Evolutionary conservation across 1,140 invertebrate genomes (phyloP).

Genomic region (Drosophila miranda): DNA sequence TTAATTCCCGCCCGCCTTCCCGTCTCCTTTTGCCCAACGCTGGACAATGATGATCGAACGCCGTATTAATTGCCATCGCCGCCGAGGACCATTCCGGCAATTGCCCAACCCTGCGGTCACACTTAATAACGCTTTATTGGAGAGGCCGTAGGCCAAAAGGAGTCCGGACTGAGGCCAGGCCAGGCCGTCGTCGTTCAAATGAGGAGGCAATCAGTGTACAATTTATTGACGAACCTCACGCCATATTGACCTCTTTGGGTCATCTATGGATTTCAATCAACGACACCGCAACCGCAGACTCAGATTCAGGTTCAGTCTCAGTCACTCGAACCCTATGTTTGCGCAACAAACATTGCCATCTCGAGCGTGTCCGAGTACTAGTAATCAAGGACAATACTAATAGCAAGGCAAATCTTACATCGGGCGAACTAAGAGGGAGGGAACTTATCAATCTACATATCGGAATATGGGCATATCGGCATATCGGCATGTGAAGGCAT

Average conservation of each 20-base stretch:
- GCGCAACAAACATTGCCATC: too few relatives aligned
- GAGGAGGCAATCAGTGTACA: slow-evolving; percentile 52
- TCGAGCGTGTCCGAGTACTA: too few relatives aligned
- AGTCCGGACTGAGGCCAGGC: slow-evolving; percentile 21
- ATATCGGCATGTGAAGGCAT: slow-evolving; percentile 24
- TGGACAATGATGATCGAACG: slow-evolving; percentile 28
- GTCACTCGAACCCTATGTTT: too few relatives aligned
- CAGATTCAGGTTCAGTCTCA: slow-evolving; percentile 41
- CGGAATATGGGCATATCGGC: slow-evolving; percentile 12
- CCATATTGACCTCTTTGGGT: slow-evolving; percentile 7
- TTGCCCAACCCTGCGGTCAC: slow-evolving; percentile 54
- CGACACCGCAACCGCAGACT: slow-evolving; percentile 56
- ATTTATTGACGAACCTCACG: slow-evolving; percentile 59
- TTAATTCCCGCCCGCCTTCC: slow-evolving; percentile 44
- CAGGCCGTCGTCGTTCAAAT: slow-evolving; percentile 6
- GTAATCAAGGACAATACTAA: too few relatives aligned
- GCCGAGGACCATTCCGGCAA: slow-evolving; percentile 36
- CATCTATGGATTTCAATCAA: slow-evolving; percentile 63
- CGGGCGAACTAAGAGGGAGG: neutral
- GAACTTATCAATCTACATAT: slow-evolving; percentile 46
- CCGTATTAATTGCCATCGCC: slow-evolving; percentile 60
- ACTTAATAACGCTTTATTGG: slow-evolving; percentile 66
- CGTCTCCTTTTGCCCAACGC: slow-evolving; percentile 36
- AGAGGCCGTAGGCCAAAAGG: slow-evolving; percentile 36
- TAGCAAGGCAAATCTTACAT: too few relatives aligned